Conservation (phyloP, 1,140 invertebrate species). For the Hyposmocoma kahamanoa region DNA sequence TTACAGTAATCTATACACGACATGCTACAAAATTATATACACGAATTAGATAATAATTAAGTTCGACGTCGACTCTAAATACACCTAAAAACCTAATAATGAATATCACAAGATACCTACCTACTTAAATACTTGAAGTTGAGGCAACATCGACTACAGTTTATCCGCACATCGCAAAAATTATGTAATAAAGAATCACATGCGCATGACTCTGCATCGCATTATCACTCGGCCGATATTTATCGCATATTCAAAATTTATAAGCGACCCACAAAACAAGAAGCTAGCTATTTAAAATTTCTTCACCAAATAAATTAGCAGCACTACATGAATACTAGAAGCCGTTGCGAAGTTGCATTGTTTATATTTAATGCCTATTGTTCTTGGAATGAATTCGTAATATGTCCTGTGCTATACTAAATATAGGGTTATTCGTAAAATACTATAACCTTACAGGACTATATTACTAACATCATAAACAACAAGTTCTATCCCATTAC, state of each 20-base stretch:
- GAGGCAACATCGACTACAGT: conserved; percentile 44
- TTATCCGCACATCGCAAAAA: conserved; percentile 30
- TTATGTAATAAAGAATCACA: conserved; percentile 38
- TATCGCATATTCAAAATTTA: too few relatives aligned
- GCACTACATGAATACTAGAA: too few relatives aligned
- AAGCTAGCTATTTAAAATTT: neutral
- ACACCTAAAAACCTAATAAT: conserved; percentile 43
- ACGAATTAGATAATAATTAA: conserved; percentile 9
- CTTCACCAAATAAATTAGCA: too few relatives aligned
- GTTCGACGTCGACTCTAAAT: conserved; percentile 32
- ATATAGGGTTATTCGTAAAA: too few relatives aligned
- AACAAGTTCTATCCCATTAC: too few relatives aligned
- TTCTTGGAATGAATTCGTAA: too few relatives aligned
- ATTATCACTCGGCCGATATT: neutral
- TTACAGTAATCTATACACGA: neutral
- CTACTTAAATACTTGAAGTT: conserved; percentile 33
- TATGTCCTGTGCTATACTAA: too few relatives aligned
- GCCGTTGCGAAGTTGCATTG: too few relatives aligned
- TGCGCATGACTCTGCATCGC: conserved; percentile 27
- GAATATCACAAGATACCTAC: conserved; percentile 67
- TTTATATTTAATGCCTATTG: too few relatives aligned
- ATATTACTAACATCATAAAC: too few relatives aligned
- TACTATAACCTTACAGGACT: too few relatives aligned
- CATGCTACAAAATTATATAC: conserved; percentile 3
- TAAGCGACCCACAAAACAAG: neutral